Conservation (phyloP, 2,113 vertebrate species). For the Sorex fumeus region DNA sequence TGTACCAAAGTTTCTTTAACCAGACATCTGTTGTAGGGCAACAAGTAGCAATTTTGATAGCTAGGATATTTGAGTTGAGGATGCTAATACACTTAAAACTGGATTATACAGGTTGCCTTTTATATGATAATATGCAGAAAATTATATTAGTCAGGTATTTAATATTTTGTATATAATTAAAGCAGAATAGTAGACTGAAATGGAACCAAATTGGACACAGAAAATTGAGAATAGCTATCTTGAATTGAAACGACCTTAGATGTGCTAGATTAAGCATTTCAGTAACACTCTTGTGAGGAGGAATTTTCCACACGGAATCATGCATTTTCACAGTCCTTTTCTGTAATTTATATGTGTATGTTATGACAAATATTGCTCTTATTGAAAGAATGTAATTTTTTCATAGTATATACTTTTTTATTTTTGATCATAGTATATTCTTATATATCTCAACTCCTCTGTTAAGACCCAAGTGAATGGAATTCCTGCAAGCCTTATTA, state of each 20-base stretch:
- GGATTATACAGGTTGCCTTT: neutral
- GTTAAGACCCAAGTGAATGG: neutral
- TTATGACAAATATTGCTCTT: neutral
- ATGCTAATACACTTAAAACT: neutral
- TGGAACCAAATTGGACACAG: neutral
- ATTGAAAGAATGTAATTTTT: neutral
- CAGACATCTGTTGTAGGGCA: no score
- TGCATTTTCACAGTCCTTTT: neutral
- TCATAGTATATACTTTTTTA: neutral
- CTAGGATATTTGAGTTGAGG: slow-evolving; percentile 5
- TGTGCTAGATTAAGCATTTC: neutral
- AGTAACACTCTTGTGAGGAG: neutral
- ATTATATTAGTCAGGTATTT: neutral
- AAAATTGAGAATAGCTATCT: neutral
- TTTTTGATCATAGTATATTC: neutral
- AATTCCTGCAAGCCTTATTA: neutral
- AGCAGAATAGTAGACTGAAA: neutral
- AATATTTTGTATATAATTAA: neutral
- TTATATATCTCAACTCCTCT: neutral
- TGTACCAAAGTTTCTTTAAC: no score
- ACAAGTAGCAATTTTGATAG: neutral
- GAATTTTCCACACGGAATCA: neutral
- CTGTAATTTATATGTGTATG: neutral
- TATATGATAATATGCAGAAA: neutral
- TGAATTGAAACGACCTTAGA: neutral